A percentile compares a stretch with the other conserved stretches of the same genome.
Conservation (phyloP, 1,140 invertebrate genomes). For the Eriocheir sinensis region DNA sequence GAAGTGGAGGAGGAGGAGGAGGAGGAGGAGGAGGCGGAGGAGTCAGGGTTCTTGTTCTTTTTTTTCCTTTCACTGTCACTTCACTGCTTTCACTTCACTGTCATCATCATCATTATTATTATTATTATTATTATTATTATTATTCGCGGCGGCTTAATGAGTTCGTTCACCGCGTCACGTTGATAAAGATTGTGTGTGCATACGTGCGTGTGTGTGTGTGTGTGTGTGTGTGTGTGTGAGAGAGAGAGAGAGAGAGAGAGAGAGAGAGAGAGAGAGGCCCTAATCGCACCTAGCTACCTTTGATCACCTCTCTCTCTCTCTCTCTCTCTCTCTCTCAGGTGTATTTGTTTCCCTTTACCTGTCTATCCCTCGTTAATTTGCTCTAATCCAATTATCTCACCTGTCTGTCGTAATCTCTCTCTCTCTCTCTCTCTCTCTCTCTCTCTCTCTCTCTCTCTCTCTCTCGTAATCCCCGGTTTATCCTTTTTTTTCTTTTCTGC, state of each 20-base stretch:
- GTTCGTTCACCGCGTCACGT: too few relatives aligned
- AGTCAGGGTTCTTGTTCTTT: not conserved
- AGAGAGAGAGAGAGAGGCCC: too few relatives aligned
- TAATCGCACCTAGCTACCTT: too few relatives aligned
- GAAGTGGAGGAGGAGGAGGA: not conserved
- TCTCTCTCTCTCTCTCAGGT: slow-evolving; percentile 39
- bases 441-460: slow-evolving; percentile 58
- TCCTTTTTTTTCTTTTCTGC: too few relatives aligned
- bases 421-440: slow-evolving; percentile 53
- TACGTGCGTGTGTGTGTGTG: too few relatives aligned
- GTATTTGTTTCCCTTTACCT: slow-evolving; percentile 44
- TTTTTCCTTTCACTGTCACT: too few relatives aligned
- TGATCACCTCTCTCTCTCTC: slow-evolving; percentile 32
- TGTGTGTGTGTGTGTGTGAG: too few relatives aligned
- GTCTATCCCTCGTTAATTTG: slow-evolving; percentile 29
- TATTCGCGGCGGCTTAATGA: too few relatives aligned
- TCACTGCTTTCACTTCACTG: not conserved
- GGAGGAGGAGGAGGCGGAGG: not conserved
- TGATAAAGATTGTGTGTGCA: too few relatives aligned
- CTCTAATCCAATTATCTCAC: too few relatives aligned
- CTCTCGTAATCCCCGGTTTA: not conserved
- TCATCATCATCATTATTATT: not conserved
- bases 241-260: too few relatives aligned
- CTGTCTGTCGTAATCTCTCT: slow-evolving; percentile 33
- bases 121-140: not conserved